Evolutionary conservation across 2,888 invertebrate genomes (phyloP).

Genomic region (Metopia argyrocephala): DNA sequence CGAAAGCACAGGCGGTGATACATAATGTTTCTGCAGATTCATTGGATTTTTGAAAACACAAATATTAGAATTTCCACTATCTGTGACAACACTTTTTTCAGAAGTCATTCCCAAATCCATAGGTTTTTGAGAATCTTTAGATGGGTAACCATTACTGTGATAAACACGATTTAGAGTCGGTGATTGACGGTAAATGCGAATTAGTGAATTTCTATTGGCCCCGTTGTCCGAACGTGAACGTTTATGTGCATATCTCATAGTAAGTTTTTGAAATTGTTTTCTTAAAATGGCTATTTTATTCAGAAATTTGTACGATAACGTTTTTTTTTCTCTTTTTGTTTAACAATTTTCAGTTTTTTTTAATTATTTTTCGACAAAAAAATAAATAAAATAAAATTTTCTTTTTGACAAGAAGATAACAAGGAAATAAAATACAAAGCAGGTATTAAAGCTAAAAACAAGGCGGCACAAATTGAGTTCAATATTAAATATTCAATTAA

Average conservation of each 20-base stretch:
- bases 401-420: no score
- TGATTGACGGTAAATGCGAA: conserved; percentile 20
- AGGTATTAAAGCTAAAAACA: no score
- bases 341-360: no score
- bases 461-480: no score
- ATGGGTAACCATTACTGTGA: background rate
- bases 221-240: background rate
- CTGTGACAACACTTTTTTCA: conserved; percentile 11
- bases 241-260: conserved; percentile 21
- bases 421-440: no score
- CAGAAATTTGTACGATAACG: no score
- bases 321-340: no score
- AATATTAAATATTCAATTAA: no score
- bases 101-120: background rate
- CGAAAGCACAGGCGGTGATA: conserved; percentile 18
- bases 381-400: no score
- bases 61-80: background rate
- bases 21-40: background rate
- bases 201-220: conserved; percentile 12
- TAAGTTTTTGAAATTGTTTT: background rate
- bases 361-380: no score
- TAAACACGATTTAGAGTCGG: background rate
- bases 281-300: no score
- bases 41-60: background rate
- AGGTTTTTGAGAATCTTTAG: conserved; percentile 10